Evolutionary conservation across 2,797 vertebrate genomes (phyloP), one percentile per base, ranked within the genome.

Genomic region (Liparis tanakae): DNA sequence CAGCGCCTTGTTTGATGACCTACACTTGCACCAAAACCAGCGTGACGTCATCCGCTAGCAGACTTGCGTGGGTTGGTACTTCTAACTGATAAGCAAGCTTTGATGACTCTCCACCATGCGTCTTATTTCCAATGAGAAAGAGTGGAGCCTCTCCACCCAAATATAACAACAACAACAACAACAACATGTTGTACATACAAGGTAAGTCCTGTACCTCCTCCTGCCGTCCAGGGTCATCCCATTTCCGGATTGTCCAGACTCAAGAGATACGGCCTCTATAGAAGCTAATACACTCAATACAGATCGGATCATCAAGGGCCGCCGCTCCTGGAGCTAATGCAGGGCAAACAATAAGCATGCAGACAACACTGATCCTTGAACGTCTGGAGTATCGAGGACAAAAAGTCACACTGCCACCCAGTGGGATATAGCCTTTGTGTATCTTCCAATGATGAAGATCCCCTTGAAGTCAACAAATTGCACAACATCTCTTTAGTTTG

Each of bases 141-240:
- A 57, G n/a, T 39, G 39, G 39, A 36, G 25, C 54, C 8, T 72
- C 44, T 74, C 57, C 25, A 17, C 33, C n/a, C 51, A 72, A 12
- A 59, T 10, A n/a, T 55, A 67, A 33, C 48, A 34, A n/a, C 39
- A 56, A 37, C 44, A 56, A 66, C 63, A 72, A 36, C 44, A 56
- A 37, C 44, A 56, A 66, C 63, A 70, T 67, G 39, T 65, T 68
- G 43, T 61, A 70, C 37, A 48, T 39, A 30, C 14, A 9, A 64
- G 66, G 8, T 39, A n/a, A 51, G n/a, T 43, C 22, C 22, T 17
- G 20, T 1, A 18, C 33, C 15, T 36, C 43, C 8, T 22, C 61
- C 20, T 56, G 48, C 5, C 12, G 10, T 30, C 65, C 60, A 58
- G 30, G 65, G 34, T 69, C 44, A 18, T 3, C 37, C 22, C 33